These are phyloP conservation scores for Pogonomyrmex barbatus DNA, from an alignment of 1,140 invertebrate species.

Conservation along the genomic window DNA sequence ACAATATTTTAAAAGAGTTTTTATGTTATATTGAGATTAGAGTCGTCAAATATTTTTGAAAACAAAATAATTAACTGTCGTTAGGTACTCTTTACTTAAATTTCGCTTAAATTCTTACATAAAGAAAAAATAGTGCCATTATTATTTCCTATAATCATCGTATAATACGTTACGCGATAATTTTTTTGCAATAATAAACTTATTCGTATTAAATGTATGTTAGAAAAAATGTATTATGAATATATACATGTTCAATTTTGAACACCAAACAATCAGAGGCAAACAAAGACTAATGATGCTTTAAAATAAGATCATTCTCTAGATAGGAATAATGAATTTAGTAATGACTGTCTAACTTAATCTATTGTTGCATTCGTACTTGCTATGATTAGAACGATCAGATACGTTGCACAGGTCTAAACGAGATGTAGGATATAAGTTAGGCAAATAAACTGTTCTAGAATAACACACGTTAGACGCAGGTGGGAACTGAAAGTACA, in stretches of 20 bases:
- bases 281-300: slow-evolving; percentile 34
- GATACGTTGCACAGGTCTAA: slow-evolving; percentile 13
- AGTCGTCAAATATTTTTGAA: too few species aligned
- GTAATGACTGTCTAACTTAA: slow-evolving; percentile 29
- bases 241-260: neutral
- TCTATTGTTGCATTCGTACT: slow-evolving; percentile 39
- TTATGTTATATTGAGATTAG: neutral
- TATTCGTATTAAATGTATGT: slow-evolving; percentile 25
- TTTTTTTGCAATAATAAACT: slow-evolving; percentile 13
- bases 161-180: neutral
- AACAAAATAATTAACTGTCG: neutral
- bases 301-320: slow-evolving; percentile 13
- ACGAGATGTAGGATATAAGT: slow-evolving; percentile 4
- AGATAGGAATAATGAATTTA: slow-evolving; percentile 33
- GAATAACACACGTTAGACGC: slow-evolving; percentile 58
- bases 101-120: neutral
- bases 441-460: slow-evolving; percentile 59
- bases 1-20: slow-evolving; percentile 5
- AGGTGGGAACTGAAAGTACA: slow-evolving; percentile 60
- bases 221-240: neutral
- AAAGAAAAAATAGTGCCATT: slow-evolving; percentile 42
- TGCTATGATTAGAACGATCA: slow-evolving; percentile 23
- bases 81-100: neutral
- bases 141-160: neutral
- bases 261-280: slow-evolving; percentile 32